These are phyloP conservation scores for Aspidapion aeneum DNA, from an alignment of 2,888 invertebrate species.

Conservation along the genomic window DNA sequence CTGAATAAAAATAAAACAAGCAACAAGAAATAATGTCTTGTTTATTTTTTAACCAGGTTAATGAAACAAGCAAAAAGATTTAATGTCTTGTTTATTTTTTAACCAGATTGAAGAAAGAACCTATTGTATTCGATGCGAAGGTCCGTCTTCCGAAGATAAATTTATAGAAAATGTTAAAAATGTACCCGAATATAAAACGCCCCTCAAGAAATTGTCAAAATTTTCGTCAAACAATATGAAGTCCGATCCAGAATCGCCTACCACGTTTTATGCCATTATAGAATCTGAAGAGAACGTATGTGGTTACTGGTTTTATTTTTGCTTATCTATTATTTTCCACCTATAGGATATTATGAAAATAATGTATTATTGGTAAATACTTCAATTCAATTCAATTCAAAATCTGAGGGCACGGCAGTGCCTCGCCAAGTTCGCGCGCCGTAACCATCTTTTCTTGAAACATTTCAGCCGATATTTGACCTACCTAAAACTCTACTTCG, in stretches of 20 bases:
- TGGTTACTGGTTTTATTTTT: conserved; percentile 13
- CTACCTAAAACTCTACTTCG: too few relatives aligned
- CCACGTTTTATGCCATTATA: conserved; percentile 38
- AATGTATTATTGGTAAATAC: too few relatives aligned
- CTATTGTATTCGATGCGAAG: conserved; percentile 27
- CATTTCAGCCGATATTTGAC: too few relatives aligned
- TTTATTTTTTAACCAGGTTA: background rate
- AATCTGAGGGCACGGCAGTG: too few relatives aligned
- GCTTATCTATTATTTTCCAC: conserved; percentile 23
- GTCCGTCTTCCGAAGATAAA: conserved; percentile 26
- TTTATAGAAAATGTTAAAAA: conserved; percentile 26
- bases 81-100: too few relatives aligned
- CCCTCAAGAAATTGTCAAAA: conserved; percentile 12
- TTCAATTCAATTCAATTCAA: too few relatives aligned
- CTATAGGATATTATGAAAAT: too few relatives aligned
- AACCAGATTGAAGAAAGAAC: conserved; percentile 29
- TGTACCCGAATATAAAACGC: conserved; percentile 25
- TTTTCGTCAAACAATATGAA: conserved; percentile 29
- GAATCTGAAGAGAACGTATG: conserved; percentile 35
- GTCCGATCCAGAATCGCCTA: conserved; percentile 33
- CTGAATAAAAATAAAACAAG: too few relatives aligned
- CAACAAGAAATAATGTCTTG: too few relatives aligned
- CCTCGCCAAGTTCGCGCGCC: too few relatives aligned
- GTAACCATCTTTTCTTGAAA: too few relatives aligned
- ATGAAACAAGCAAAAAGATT: too few relatives aligned